Conservation (phyloP, 2,797 vertebrate genomes). For the Sebastes dallii region DNA sequence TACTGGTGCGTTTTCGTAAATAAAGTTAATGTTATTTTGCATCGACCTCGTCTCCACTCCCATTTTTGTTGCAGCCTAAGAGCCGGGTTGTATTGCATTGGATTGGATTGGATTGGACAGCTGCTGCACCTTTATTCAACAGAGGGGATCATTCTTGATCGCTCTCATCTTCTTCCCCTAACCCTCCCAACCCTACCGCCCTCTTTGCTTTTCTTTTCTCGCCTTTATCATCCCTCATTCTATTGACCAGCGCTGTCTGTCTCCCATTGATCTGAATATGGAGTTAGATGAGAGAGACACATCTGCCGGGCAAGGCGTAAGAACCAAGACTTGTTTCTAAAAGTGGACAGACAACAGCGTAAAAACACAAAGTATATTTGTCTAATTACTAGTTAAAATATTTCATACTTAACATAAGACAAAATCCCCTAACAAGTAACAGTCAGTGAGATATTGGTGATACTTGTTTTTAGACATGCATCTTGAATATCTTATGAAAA, state of each 20-base stretch:
- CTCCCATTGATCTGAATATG: conserved; percentile 59
- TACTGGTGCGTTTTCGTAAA: too few relatives aligned
- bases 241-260: conserved; percentile 55
- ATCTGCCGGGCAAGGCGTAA: conserved; percentile 5
- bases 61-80: too few relatives aligned
- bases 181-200: not conserved
- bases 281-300: conserved; percentile 35
- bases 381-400: too few relatives aligned
- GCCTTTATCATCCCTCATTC: conserved; percentile 14
- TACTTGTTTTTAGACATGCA: too few relatives aligned
- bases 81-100: too few relatives aligned
- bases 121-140: conserved; percentile 19
- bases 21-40: too few relatives aligned
- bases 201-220: conserved; percentile 13
- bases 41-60: too few relatives aligned
- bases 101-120: not conserved
- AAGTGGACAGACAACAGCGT: not conserved
- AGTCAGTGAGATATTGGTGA: too few relatives aligned
- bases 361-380: too few relatives aligned
- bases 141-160: conserved; percentile 16
- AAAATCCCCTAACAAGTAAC: too few relatives aligned
- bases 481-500: too few relatives aligned
- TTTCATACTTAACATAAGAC: too few relatives aligned
- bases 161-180: conserved; percentile 13
- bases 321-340: not conserved